Evolutionary conservation across 2,888 invertebrate species (phyloP), one percentile per base, ranked within the genome.

Genomic region (Asteroscopus sphinx): DNA sequence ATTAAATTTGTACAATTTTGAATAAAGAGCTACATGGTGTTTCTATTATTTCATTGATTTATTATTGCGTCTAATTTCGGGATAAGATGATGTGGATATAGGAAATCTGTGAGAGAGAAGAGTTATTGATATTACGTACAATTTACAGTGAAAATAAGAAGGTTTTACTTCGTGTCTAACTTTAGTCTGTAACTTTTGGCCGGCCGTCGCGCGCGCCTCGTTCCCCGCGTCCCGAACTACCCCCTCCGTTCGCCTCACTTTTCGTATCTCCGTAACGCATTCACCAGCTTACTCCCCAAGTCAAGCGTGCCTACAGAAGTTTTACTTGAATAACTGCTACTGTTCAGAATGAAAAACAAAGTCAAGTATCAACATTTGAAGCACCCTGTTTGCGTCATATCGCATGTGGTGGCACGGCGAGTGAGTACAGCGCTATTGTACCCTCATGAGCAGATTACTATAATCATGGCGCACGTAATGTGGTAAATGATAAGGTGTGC

Each of bases 401-500:
- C 83, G 83, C 87, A 89, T 86, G 87, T 84, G 87, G 88, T 87
- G 89, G 88, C 88, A 80, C 79, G 76, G 79, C 81, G 82, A 86
- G 80, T 81, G 83, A 87, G 84, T 86, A 86, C 87, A 86, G 79
- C 80, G 80, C 89, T 82, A 90, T 93, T 93, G 94, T 93, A 83
- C 91, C 86, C 85, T 90, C 83, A 87, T 88, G 85, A 89, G 88
- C 82, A 90, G 92, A 94, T 94, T 93, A 94, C 94, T 93, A 92
- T 94, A 94, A 94, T 94, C 93, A 94, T 89, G 88, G 88, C 82
- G 61, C 88, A 88, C 90, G 90, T 94, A 94, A 94, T 92, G 91
- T 81, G 90, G 93, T 93, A 94, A 93, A 94, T 94, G 93, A 94
- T 93, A 92, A 93, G 92, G 91, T 93, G 86, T 86, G 87, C 85